Evolutionary conservation across 2,113 vertebrate species (phyloP), one percentile per base, ranked within the genome.

Genomic region (Ginglymostoma cirratum): DNA sequence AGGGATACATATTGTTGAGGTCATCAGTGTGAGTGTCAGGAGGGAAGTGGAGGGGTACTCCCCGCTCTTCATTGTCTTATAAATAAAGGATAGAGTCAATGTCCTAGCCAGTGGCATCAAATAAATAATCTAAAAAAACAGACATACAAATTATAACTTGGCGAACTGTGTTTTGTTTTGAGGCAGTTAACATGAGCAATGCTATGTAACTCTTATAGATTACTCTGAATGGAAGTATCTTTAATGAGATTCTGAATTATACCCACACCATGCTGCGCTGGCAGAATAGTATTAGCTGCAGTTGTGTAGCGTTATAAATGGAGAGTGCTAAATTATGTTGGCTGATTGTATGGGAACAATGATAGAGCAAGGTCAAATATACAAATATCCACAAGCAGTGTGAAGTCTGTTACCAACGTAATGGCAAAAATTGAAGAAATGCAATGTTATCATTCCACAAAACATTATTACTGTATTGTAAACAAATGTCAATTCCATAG

Each of bases 191-290:
- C 93, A 19, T 72, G 19, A 34, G n/a, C 65, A 94, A 67, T 67
- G 65, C 34, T 45, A 70, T 69, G 17, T 30, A 95, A 95, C 69
- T 30, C 42, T 72, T 30, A 42, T 48, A 48, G 67, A 95, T 72
- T 48, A 95, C 42, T 95, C 67, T 72, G 67, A 72, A 95, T 95
- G 67, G 30, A 95, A 45, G 67, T 45, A 42, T 95, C 94, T 72
- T 95, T 72, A 95, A 95, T 95, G 69, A 95, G 38, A 30, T 72
- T 95, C 67, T 72, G 69, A 72, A 72, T 95, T 95, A 70, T 95
- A 52, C 69, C 66, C 66, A 70, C 42, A 48, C 2, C n/a, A 15
- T 94, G 34, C 94, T 95, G 42, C 45, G 66, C 27, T 72, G 34
- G 42, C 66, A 70, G 66, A 45, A 94, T 67, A 19, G 38, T 48